These are phyloP conservation scores for Labrus mixtus DNA, from an alignment of 2,113 vertebrate species.

Conservation along the genomic window DNA sequence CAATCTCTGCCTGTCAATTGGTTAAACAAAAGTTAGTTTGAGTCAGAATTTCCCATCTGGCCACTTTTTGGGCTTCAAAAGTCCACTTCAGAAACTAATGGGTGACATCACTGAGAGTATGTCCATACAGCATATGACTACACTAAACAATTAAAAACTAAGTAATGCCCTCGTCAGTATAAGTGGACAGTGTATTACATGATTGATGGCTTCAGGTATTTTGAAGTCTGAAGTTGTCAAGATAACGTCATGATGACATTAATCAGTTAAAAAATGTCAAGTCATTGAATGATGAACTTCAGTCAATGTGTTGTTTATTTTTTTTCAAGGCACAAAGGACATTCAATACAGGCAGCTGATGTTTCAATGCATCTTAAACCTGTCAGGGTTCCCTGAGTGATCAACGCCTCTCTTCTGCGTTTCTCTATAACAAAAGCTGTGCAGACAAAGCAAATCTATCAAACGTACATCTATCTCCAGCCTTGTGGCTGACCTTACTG, in stretches of 20 bases:
- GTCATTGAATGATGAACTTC: background rate
- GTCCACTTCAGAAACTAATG: too few relatives aligned
- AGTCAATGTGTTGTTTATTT: background rate
- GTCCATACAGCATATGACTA: too few relatives aligned
- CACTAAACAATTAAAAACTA: too few relatives aligned
- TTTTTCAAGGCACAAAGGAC: background rate
- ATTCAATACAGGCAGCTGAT: conserved; percentile 11
- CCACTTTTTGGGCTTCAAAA: too few relatives aligned
- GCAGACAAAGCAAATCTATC: conserved; percentile 36
- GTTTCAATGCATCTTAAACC: conserved; percentile 10
- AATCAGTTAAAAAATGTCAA: background rate
- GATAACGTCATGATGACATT: background rate
- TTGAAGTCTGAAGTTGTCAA: too few relatives aligned
- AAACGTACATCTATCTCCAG: conserved; percentile 15
- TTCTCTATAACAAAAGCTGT: conserved; percentile 4
- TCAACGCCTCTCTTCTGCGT: conserved; percentile 12
- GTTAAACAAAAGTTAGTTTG: too few relatives aligned
- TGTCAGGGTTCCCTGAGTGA: conserved; percentile 10
- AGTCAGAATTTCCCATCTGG: too few relatives aligned
- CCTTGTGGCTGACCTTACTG: background rate
- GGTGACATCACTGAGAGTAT: too few relatives aligned
- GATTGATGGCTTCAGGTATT: too few relatives aligned
- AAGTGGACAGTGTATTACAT: too few relatives aligned
- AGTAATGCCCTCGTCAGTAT: too few relatives aligned
- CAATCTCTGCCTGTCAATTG: too few relatives aligned